Evolutionary conservation across 2,888 invertebrate genomes (phyloP).

Genomic region (Pardosa pseudoannulata): DNA sequence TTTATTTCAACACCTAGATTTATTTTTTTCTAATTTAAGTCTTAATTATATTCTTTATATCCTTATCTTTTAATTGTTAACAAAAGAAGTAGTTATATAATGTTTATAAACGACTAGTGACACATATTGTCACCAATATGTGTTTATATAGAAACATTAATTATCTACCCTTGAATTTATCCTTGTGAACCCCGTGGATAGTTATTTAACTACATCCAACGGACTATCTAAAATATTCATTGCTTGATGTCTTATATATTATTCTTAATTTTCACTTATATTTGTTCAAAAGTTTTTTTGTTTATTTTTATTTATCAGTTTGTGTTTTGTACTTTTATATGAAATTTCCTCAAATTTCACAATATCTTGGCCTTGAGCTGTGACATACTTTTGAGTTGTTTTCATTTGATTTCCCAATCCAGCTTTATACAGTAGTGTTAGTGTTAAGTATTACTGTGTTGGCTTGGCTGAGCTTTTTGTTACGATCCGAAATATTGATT

Average conservation of each 20-base stretch:
- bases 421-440: too few species aligned
- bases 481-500: too few species aligned
- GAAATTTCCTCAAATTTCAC: background rate
- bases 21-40: background rate
- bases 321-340: background rate
- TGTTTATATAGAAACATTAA: background rate
- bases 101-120: background rate
- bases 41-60: background rate
- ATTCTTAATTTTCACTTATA: too few species aligned
- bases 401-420: too few species aligned
- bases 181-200: conserved; percentile 45
- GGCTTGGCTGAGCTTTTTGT: too few species aligned
- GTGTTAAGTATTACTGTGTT: too few species aligned
- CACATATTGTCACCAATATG: background rate
- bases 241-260: too few species aligned
- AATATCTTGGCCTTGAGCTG: background rate
- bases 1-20: background rate
- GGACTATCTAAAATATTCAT: too few species aligned
- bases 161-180: conserved; percentile 41
- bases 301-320: too few species aligned
- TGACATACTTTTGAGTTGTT: background rate
- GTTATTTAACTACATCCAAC: too few species aligned
- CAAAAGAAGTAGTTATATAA: background rate
- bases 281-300: too few species aligned
- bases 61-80: background rate